Percentiles rank a stretch among this genome's conserved stretches.
Conservation (phyloP, 1,140 invertebrate genomes). For the Macrostomum lignano region DNA sequence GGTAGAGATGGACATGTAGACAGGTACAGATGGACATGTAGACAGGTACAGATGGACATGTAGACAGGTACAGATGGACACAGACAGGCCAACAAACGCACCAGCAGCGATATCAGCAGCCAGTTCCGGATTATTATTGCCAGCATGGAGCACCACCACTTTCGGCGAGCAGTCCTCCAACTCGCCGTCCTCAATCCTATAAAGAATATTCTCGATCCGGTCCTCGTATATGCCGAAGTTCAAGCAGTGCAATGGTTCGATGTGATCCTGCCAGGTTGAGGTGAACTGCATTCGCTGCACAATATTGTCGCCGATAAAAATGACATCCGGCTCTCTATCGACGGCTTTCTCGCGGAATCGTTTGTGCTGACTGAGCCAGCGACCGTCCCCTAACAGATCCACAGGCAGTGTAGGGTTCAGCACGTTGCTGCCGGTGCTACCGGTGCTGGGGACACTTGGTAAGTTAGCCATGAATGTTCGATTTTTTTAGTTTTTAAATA, state of each 20-base stretch:
- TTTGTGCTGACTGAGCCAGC: slow-evolving; percentile 52
- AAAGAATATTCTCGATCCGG: slow-evolving; percentile 54
- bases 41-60: too few relatives aligned
- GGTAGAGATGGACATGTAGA: too few relatives aligned
- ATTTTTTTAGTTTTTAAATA: too few relatives aligned
- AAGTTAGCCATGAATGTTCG: too few relatives aligned
- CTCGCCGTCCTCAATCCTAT: slow-evolving; percentile 57
- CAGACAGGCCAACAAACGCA: too few relatives aligned
- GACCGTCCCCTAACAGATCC: too few relatives aligned
- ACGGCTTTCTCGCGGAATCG: slow-evolving; percentile 46
- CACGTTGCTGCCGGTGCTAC: too few relatives aligned
- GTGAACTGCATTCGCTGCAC: slow-evolving; percentile 19
- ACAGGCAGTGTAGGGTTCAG: too few relatives aligned
- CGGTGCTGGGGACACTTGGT: too few relatives aligned
- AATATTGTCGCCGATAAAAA: slow-evolving; percentile 59
- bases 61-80: too few relatives aligned
- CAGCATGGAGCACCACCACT: slow-evolving; percentile 52
- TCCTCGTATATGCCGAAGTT: slow-evolving; percentile 67
- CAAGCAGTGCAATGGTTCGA: slow-evolving; percentile 49
- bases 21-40: too few relatives aligned
- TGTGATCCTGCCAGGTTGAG: neutral
- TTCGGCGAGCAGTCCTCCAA: slow-evolving; percentile 56
- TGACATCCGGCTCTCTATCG: slow-evolving; percentile 59
- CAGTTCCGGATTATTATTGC: slow-evolving; percentile 53
- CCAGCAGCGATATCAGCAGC: too few relatives aligned